Evolutionary conservation across 2,113 vertebrate species (phyloP).

Genomic region (Larimichthys polyactis): DNA sequence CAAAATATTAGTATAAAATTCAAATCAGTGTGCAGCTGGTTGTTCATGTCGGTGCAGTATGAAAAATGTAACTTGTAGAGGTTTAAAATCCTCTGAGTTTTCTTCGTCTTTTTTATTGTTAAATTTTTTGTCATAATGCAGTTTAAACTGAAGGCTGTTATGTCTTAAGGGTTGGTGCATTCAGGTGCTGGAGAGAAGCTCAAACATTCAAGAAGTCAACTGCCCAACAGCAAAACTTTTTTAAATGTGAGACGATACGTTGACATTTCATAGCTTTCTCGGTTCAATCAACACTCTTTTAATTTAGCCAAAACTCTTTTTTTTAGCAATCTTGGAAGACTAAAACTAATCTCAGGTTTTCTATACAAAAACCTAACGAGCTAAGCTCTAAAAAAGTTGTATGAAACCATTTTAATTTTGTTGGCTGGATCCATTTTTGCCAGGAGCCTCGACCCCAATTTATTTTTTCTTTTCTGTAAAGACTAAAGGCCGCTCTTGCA

Average conservation of each 20-base stretch:
- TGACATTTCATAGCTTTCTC: not conserved
- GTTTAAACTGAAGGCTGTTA: not conserved
- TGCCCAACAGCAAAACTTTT: not conserved
- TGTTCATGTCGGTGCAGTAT: not conserved
- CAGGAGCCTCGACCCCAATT: not conserved
- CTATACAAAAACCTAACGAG: not conserved
- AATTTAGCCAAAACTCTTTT: too few species aligned
- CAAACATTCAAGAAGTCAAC: not conserved
- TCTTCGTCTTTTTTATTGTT: not conserved
- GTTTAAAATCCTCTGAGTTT: not conserved
- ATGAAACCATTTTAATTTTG: not conserved
- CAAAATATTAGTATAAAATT: not conserved
- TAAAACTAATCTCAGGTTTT: slow-evolving; percentile 2
- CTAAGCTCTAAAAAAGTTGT: not conserved
- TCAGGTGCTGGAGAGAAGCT: not conserved
- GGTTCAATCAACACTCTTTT: not conserved
- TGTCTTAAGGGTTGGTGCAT: not conserved
- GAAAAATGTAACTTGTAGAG: not conserved
- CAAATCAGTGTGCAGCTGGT: not conserved
- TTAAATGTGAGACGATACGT: not conserved
- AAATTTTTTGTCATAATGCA: not conserved
- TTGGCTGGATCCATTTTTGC: slow-evolving; percentile 7
- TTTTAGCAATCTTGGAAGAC: not conserved
- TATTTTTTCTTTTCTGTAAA: slow-evolving; percentile 9
- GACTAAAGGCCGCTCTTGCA: slow-evolving; percentile 1